These are phyloP conservation scores for Cryptus armator DNA, from an alignment of 2,888 invertebrate genomes.

Conservation along the genomic window DNA sequence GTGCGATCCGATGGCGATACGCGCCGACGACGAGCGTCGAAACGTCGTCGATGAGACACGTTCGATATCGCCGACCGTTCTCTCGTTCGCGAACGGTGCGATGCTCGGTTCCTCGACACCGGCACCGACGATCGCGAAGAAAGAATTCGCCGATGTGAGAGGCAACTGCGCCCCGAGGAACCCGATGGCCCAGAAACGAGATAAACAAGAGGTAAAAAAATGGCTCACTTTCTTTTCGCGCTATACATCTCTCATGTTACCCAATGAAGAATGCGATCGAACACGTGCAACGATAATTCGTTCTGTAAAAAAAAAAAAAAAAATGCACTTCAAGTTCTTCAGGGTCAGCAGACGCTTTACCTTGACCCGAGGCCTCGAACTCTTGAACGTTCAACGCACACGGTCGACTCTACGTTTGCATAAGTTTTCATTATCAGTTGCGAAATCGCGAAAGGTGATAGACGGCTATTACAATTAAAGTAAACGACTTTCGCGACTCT, in stretches of 20 bases:
- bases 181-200: slow-evolving; percentile 41
- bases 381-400: slow-evolving; percentile 29
- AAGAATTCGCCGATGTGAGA: slow-evolving; percentile 26
- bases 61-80: slow-evolving; percentile 54
- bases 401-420: slow-evolving; percentile 31
- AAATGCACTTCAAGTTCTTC: background rate
- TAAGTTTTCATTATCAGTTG: slow-evolving; percentile 50
- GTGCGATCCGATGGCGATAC: slow-evolving; percentile 70
- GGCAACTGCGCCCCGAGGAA: slow-evolving; percentile 26
- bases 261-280: background rate
- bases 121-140: slow-evolving; percentile 36
- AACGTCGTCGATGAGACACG: slow-evolving; percentile 63
- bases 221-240: slow-evolving; percentile 1
- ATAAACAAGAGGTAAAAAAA: slow-evolving; percentile 58
- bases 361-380: slow-evolving; percentile 55
- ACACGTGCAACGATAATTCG: background rate
- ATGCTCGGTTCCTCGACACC: slow-evolving; percentile 65
- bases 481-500: slow-evolving; percentile 25
- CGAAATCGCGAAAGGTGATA: slow-evolving; percentile 36
- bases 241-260: background rate
- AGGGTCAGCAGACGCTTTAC: slow-evolving; percentile 32
- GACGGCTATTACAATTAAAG: background rate
- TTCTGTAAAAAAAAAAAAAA: background rate
- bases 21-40: slow-evolving; percentile 37
- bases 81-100: slow-evolving; percentile 54